Base-by-base conservation (phyloP, 2,888 invertebrate species). In the Phyto melanocephala region DNA sequence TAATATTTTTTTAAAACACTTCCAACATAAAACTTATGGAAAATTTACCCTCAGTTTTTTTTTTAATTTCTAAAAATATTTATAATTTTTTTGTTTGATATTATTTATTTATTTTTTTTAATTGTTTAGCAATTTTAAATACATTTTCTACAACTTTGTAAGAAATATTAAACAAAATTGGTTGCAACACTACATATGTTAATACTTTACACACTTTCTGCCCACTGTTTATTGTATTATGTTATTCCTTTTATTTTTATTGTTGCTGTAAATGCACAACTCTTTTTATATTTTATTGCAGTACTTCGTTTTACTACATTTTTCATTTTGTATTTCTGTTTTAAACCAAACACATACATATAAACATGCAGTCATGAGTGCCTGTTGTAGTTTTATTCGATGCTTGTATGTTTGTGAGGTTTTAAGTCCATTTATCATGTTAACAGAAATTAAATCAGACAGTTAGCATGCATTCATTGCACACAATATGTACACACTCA, bases 401-500 rank as follows among this genome's bases (percentile, higher is more conserved):
- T 40, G 62, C 17, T 65, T 63, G 47, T 52, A 60, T 74, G 62
- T 60, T 76, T 80, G 40, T 70, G 67, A 76, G 50, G 40, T 68
- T 77, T 76, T 72, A 60, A 78, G 80, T 75, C 75, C 83, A 83
- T 85, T 85, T 85, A 85, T 85, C 84, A 83, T 81, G 83, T 85
- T 81, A 75, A 85, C 77, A 75, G 37, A 82, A 85, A 83, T 76
- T 52, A 80, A 81, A 71, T 80, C 68, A 77, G 81, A 84, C 84
- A 81, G 45, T 60, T 74, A 56, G 28, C 75, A 77, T 70, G 65
- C 56, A 65, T 58, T 75, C 47, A 75, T 37, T 35, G 62, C 42
- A 62, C 35, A n/a, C n/a, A 63, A 1, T 20, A n/a, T n/a, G n/a
- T 28, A 45, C 24, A 42, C 8, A 52, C 2, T 10, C n/a, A 33